Conservation (phyloP, 2,113 vertebrate species). For the Pogona vitticeps region DNA sequence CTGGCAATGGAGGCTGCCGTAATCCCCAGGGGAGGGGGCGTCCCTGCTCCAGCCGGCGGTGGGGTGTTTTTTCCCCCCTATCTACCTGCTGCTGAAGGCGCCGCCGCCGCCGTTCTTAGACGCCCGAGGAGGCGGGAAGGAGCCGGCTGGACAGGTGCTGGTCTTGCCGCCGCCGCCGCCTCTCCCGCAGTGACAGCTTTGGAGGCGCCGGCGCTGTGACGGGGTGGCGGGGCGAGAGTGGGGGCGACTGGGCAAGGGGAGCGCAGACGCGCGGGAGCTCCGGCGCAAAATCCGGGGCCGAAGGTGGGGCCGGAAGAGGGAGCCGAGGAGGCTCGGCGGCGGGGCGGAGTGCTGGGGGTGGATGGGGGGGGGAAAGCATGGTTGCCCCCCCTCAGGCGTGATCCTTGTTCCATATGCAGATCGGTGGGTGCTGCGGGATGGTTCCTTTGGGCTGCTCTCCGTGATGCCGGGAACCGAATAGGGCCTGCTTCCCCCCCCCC, state of each 20-base stretch:
- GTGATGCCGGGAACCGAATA: not conserved
- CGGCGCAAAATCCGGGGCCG: constrained; percentile 43
- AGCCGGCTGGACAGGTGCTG: not conserved
- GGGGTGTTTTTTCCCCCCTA: no score
- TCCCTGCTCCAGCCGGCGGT: no score
- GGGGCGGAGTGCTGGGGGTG: not conserved
- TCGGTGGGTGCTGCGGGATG: not conserved
- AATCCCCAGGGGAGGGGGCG: no score
- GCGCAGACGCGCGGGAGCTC: constrained; percentile 26
- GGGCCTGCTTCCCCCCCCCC: not conserved
- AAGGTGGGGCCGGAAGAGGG: constrained; percentile 47
- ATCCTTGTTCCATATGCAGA: no score
- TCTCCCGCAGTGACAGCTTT: constrained; percentile 50
- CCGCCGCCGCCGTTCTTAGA: not conserved
- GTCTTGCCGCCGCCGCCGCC: not conserved
- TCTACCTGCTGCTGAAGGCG: not conserved
- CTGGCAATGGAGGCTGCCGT: no score
- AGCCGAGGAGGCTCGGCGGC: not conserved
- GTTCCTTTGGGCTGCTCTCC: not conserved
- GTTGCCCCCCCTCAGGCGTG: no score
- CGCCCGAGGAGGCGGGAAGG: constrained; percentile 1
- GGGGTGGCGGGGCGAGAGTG: not conserved
- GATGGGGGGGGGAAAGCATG: no score
- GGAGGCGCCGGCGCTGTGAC: constrained; percentile 16
- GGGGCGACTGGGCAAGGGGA: constrained; percentile 2